Evolutionary conservation across 2,113 vertebrate genomes (phyloP).

Genomic region (Pogonocichla stellata): DNA sequence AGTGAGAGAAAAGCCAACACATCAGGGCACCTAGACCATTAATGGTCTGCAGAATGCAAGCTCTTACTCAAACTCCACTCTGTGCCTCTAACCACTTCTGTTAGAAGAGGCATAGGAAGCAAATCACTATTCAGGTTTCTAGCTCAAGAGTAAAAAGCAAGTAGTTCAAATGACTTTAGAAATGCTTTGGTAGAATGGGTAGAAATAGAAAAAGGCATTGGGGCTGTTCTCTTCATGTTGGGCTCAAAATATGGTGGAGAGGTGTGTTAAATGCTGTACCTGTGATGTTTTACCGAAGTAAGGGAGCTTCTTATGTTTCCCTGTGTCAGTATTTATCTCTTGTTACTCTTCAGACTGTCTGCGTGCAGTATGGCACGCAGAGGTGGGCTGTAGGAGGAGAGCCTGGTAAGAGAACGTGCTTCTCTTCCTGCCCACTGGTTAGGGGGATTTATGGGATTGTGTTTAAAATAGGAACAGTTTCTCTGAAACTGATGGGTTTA

Average conservation of each 20-base stretch:
- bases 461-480: slow-evolving; percentile 56
- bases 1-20: neutral
- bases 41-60: neutral
- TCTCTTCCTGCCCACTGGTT: neutral
- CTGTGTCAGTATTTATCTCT: neutral
- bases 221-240: neutral
- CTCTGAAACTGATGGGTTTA: slow-evolving; percentile 53
- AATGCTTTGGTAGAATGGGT: neutral
- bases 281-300: neutral
- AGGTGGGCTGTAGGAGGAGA: neutral
- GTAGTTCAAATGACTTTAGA: neutral
- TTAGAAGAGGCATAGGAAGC: neutral
- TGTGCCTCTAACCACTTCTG: neutral
- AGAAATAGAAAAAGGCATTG: neutral
- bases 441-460: slow-evolving; percentile 46
- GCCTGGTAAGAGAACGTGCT: neutral
- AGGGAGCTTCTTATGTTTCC: neutral
- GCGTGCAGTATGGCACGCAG: neutral
- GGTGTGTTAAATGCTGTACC: neutral
- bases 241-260: neutral
- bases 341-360: neutral
- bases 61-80: neutral
- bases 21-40: neutral
- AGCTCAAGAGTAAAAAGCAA: neutral
- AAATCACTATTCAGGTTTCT: neutral